These are phyloP conservation scores for Bothrops jararaca DNA, from an alignment of 2,113 vertebrate species.

Conservation along the genomic window DNA sequence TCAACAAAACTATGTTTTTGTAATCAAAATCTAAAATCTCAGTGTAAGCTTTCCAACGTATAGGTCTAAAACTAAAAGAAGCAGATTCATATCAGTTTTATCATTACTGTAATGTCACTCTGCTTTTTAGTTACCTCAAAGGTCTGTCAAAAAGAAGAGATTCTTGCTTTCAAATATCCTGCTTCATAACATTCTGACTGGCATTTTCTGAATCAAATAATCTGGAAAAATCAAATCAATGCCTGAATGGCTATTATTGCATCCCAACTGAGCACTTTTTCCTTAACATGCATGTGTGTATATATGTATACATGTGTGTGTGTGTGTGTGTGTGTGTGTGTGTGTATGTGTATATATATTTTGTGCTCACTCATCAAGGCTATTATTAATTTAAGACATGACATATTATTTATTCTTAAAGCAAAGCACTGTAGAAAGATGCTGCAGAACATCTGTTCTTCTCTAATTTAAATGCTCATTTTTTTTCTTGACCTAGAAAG, in stretches of 20 bases:
- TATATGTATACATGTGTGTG: neutral
- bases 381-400: constrained; percentile 72
- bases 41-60: too few relatives aligned
- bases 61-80: neutral
- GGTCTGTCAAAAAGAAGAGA: neutral
- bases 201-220: constrained; percentile 38
- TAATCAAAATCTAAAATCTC: too few relatives aligned
- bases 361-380: constrained; percentile 65
- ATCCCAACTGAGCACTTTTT: constrained; percentile 39
- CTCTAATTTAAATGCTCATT: constrained; percentile 67
- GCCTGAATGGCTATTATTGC: constrained; percentile 7
- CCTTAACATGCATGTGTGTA: constrained; percentile 40
- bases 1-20: neutral
- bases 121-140: neutral
- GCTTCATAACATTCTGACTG: constrained; percentile 11
- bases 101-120: neutral
- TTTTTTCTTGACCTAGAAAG: constrained; percentile 73
- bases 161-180: neutral
- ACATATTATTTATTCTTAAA: constrained; percentile 73
- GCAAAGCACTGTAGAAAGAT: constrained; percentile 63
- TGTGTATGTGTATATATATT: too few relatives aligned
- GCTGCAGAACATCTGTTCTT: constrained; percentile 68
- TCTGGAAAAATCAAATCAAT: constrained; percentile 49
- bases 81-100: neutral
- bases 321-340: too few relatives aligned